Evolutionary conservation across 2,797 vertebrate genomes (phyloP).

Genomic region (Myotis findleyi): DNA sequence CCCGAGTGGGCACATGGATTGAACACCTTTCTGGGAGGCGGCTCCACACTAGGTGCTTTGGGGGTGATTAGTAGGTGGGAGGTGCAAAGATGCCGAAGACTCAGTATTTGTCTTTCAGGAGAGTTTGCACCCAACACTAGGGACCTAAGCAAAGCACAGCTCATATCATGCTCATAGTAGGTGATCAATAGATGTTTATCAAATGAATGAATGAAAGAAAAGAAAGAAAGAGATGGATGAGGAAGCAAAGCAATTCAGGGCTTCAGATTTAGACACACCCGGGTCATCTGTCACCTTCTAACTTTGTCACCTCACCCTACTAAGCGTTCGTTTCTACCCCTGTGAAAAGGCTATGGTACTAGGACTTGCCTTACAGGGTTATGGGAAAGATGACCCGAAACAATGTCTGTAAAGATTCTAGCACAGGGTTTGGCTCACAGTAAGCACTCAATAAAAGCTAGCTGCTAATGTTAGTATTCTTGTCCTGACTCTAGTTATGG

Average conservation of each 20-base stretch:
- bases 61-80: not conserved
- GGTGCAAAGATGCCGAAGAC: not conserved
- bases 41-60: not conserved
- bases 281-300: not conserved
- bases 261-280: not conserved
- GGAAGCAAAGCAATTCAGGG: not conserved
- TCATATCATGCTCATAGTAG: not conserved
- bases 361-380: not conserved
- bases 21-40: not conserved
- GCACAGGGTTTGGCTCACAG: not conserved
- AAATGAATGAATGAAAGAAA: not conserved
- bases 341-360: not conserved
- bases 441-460: not conserved
- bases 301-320: not conserved
- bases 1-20: fast-evolving
- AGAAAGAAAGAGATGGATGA: not conserved
- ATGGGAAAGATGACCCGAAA: not conserved
- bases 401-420: not conserved
- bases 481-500: not conserved
- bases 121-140: not conserved
- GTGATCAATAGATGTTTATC: not conserved
- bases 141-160: not conserved
- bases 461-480: not conserved
- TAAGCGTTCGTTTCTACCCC: not conserved
- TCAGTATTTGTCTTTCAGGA: not conserved